Percentiles rank a stretch among this genome's conserved stretches.
phyloP scores from a whole-genome alignment of 2,113 vertebrate species.

The Anarrhichthys ocellatus region DNA sequence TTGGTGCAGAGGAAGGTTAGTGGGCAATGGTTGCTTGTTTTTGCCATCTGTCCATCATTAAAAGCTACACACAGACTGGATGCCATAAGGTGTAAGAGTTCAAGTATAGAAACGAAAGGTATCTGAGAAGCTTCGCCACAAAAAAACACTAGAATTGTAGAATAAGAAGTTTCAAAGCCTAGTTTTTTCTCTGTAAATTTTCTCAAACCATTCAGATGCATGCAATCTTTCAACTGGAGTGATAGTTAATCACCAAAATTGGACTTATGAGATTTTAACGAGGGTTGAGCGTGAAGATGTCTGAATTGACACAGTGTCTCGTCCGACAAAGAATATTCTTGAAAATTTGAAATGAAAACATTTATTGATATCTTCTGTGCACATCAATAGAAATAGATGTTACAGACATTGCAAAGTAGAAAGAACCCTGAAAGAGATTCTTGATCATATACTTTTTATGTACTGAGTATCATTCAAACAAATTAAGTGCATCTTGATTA shows the following conservation, averaged over 20 bases:
- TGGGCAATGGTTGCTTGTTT: neutral
- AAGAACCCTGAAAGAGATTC: neutral
- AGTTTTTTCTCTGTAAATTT: neutral
- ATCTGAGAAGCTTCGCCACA: neutral
- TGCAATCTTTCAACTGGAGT: neutral
- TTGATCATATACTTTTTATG: neutral
- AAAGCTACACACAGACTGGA: neutral
- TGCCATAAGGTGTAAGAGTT: neutral
- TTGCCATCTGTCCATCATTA: neutral
- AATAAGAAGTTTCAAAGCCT: neutral
- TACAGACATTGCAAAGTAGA: neutral
- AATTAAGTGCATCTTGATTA: neutral
- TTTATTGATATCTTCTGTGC: conserved; percentile 11
- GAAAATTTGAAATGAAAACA: conserved; percentile 5
- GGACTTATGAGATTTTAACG: neutral
- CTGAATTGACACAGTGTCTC: neutral
- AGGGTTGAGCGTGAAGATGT: neutral
- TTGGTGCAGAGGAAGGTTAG: neutral
- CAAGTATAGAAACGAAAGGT: neutral
- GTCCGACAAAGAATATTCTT: neutral
- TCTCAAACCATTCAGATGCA: neutral
- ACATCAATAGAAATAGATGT: neutral
- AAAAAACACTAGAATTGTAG: neutral
- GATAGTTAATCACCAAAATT: neutral
- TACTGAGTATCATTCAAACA: neutral